These are phyloP conservation scores for Idaea straminata DNA, from an alignment of 2,888 invertebrate species.

Conservation along the genomic window DNA sequence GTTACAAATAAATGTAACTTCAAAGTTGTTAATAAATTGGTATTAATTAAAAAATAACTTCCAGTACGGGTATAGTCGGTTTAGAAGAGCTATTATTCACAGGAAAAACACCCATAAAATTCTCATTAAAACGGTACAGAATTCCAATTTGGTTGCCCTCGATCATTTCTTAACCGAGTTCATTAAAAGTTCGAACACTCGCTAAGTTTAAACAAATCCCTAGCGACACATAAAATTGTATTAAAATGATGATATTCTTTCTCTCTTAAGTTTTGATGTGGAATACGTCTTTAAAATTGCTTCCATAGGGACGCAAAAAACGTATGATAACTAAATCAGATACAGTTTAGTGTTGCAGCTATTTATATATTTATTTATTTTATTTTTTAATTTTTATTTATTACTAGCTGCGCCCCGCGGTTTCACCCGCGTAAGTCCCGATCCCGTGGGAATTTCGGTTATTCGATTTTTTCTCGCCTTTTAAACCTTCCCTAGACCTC, in stretches of 20 bases:
- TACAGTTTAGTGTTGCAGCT: no score
- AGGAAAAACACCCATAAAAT: constrained; percentile 19
- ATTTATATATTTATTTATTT: no score
- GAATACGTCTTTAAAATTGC: no score
- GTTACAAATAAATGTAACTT: neutral
- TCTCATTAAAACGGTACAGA: constrained; percentile 30
- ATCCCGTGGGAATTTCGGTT: no score
- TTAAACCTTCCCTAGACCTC: no score
- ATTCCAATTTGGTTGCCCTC: constrained; percentile 37
- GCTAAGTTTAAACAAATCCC: neutral
- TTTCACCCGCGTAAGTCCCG: no score
- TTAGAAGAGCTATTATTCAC: constrained; percentile 9
- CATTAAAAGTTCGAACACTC: constrained; percentile 39
- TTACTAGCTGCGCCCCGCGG: no score
- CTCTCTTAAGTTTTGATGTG: neutral
- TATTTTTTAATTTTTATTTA: no score
- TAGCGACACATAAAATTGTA: neutral
- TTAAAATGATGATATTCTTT: neutral
- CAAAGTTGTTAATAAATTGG: neutral
- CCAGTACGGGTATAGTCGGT: neutral
- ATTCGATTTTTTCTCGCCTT: no score
- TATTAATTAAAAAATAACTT: constrained; percentile 15
- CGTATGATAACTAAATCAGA: no score
- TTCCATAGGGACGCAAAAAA: no score
- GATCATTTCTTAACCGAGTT: constrained; percentile 34